Percentiles rank a stretch among this genome's conserved stretches.
Evolutionary conservation across 2,888 invertebrate genomes (phyloP).

Genomic region (Galerucella pusilla): DNA sequence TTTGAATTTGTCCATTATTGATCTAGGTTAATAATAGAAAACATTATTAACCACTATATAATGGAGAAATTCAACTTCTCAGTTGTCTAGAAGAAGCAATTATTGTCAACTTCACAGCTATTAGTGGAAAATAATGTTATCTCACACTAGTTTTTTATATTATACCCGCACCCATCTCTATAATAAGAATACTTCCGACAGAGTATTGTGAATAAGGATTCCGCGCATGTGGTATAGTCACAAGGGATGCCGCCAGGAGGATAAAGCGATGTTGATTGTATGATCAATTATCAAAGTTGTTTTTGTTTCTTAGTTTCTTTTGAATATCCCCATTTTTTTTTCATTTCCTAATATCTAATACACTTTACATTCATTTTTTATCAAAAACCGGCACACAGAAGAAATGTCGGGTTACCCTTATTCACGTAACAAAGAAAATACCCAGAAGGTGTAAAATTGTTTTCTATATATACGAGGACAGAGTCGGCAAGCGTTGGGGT

Average conservation of each 20-base stretch:
- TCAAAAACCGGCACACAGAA: background rate
- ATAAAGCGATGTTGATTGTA: constrained; percentile 13
- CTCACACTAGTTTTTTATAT: background rate
- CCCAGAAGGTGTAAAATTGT: background rate
- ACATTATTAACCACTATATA: no score
- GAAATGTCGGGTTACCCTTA: background rate
- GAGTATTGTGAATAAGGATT: constrained; percentile 24
- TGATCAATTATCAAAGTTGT: constrained; percentile 33
- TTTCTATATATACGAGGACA: background rate
- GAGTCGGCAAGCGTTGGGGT: background rate
- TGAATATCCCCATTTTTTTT: background rate
- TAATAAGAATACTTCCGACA: constrained; percentile 11
- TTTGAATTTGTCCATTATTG: no score
- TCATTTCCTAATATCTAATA: constrained; percentile 1
- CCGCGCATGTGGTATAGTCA: constrained; percentile 27
- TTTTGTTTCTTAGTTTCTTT: constrained; percentile 12
- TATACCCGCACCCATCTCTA: background rate
- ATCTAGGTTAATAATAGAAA: no score
- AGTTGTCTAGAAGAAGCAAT: no score
- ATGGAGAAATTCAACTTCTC: no score
- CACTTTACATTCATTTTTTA: background rate
- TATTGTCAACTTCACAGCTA: no score
- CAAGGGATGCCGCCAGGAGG: constrained; percentile 10
- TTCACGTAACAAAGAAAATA: background rate
- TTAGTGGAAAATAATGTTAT: no score